These are phyloP conservation scores for Apostichopus parvimensis DNA, from an alignment of 35 echinoderm and acorn worm species.

Conservation along the genomic window DNA sequence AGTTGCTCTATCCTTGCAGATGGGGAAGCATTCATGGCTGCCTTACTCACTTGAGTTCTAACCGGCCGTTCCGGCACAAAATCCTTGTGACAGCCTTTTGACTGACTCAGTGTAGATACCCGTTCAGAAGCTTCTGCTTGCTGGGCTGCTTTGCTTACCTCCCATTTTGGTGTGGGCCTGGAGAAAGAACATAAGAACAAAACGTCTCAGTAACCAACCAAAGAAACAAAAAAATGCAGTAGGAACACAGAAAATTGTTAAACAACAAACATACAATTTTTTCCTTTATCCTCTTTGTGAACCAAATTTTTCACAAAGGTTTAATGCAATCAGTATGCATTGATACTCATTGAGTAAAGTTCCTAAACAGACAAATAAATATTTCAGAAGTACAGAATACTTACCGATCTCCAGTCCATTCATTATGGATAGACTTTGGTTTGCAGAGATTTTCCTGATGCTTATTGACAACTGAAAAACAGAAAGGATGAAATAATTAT, in stretches of 20 bases:
- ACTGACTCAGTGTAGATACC: conserved; percentile 50
- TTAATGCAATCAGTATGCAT: too few species aligned
- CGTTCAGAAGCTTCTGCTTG: conserved; percentile 74
- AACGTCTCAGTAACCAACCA: background rate
- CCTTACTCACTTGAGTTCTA: conserved; percentile 69
- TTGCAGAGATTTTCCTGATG: conserved; percentile 57
- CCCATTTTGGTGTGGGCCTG: conserved; percentile 88
- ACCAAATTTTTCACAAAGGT: too few species aligned
- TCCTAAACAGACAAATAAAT: too few species aligned
- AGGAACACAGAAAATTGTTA: background rate
- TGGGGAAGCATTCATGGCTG: conserved; percentile 77
- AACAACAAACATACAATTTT: background rate
- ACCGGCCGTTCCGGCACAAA: conserved; percentile 80
- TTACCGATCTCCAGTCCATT: conserved; percentile 67
- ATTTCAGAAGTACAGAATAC: background rate
- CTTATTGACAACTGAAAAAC: conserved; percentile 43
- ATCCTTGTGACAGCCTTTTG: conserved; percentile 69
- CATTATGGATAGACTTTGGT: conserved; percentile 48
- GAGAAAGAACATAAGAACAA: background rate
- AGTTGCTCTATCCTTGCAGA: conserved; percentile 84
- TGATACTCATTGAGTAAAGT: too few species aligned
- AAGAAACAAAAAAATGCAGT: background rate
- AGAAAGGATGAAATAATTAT: conserved; percentile 11
- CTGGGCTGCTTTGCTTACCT: conserved; percentile 83
- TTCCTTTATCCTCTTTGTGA: too few species aligned